Evolutionary conservation across 1,140 invertebrate genomes (phyloP), one percentile per base, ranked within the genome.

Genomic region (Drosophila lacertosa): DNA sequence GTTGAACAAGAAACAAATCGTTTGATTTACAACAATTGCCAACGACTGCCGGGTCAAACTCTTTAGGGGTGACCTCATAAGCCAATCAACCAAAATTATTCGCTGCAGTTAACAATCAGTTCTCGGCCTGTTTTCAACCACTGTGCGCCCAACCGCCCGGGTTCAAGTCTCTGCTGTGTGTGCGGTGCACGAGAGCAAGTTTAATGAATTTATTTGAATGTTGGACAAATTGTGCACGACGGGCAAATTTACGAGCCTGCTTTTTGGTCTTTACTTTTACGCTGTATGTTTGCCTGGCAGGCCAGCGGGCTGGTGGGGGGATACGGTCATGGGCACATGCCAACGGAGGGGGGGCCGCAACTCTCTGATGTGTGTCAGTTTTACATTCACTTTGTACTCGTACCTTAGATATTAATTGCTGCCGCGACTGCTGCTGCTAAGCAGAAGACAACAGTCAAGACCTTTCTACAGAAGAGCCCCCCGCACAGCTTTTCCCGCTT

Each of bases 171-270:
- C 29, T 53, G 37, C 24, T 57, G 48, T 40, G 54, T 51, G 47
- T 29, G 42, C 55, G 39, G 20, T 37, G 54, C 54, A 59, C 55
- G 57, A 58, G 59, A 70, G 74, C 72, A 67, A 84, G 75, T 80
- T 89, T 89, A 88, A 88, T 88, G 82, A 88, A 88, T 88, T 88
- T 88, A 88, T 88, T 82, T 89, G 83, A 86, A 83, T 88, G 82
- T 89, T 88, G 82, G 82, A 88, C 82, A 88, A 88, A 88, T 88
- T 88, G 82, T 88, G 77, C 82, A 86, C 82, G 71, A 74, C 64
- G 69, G 77, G 88, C 68, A 88, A 89, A 88, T 88, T 88, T 88
- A 88, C 83, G 82, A 88, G 58, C 78, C 71, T 86, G 73, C 58
- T 69, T 45, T 13, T 13, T 24, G 9, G 15, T 44, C 33, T 72